phyloP scores from a whole-genome alignment of 2,797 vertebrate species.

The Aphelocoma californica region DNA sequence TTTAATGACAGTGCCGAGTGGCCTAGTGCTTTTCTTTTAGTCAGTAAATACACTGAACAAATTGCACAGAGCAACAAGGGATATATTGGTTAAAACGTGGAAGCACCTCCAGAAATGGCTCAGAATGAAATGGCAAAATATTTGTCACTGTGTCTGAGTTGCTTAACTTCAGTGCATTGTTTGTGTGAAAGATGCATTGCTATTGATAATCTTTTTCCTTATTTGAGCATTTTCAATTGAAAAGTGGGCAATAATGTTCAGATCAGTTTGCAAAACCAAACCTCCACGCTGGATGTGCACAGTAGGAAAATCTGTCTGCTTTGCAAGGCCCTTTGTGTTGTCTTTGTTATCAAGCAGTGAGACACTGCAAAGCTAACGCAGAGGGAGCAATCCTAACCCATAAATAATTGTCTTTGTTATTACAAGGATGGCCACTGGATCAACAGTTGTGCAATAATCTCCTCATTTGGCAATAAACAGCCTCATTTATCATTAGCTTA shows the following conservation, averaged over 20 bases:
- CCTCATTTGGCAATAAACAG: background rate
- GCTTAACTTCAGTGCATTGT: background rate
- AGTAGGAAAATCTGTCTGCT: background rate
- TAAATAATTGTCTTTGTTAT: background rate
- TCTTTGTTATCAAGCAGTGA: background rate
- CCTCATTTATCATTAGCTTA: conserved; percentile 30
- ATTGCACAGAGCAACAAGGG: background rate
- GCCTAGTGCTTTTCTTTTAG: background rate
- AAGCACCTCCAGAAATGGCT: background rate
- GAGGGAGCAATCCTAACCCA: background rate
- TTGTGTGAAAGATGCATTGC: background rate
- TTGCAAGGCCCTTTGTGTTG: background rate
- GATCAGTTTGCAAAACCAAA: background rate
- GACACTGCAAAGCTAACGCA: background rate
- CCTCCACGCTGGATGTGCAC: fast-evolving
- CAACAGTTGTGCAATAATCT: background rate
- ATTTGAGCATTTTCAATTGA: background rate
- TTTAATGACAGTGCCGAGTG: background rate
- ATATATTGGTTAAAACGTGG: background rate
- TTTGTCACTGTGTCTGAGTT: background rate
- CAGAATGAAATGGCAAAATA: background rate
- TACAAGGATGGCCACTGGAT: background rate
- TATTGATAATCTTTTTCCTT: background rate
- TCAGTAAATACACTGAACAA: conserved; percentile 3
- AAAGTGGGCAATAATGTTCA: background rate